Conservation (phyloP, 2,888 invertebrate genomes). For the Hemistola chrysoprasaria region DNA sequence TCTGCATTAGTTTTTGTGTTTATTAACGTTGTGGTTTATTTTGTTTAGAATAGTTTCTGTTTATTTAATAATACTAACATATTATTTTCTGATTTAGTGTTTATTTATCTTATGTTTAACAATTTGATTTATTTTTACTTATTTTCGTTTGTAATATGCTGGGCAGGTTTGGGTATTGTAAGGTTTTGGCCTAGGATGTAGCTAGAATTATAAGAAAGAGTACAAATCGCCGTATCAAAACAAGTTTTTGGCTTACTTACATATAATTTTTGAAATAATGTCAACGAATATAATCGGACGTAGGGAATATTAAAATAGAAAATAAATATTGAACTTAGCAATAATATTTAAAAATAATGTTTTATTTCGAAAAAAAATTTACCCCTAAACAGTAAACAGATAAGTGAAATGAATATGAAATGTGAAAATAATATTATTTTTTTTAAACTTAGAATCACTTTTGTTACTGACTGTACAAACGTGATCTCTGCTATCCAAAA, state of each 20-base stretch:
- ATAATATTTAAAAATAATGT: conserved; percentile 71
- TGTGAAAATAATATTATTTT: too few relatives aligned
- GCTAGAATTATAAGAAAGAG: conserved; percentile 80
- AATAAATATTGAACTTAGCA: conserved; percentile 83
- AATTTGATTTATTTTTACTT: conserved; percentile 58
- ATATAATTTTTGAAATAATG: conserved; percentile 77
- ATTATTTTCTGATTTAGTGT: conserved; percentile 55
- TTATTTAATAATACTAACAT: conserved; percentile 67
- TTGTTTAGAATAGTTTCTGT: conserved; percentile 73
- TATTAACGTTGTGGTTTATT: conserved; percentile 55
- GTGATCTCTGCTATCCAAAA: too few relatives aligned
- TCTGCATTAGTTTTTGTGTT: conserved; percentile 51
- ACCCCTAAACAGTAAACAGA: too few relatives aligned
- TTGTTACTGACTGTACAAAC: not conserved
- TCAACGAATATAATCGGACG: conserved; percentile 83
- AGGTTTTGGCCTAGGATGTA: conserved; percentile 82
- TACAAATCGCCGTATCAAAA: conserved; percentile 77
- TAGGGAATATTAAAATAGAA: conserved; percentile 80
- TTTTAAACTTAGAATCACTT: not conserved
- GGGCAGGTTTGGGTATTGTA: conserved; percentile 82
- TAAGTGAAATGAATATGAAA: too few relatives aligned
- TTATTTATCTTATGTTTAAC: conserved; percentile 61
- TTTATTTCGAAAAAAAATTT: conserved; percentile 45
- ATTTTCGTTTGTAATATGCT: conserved; percentile 66
- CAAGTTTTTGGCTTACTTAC: conserved; percentile 77